Base-by-base conservation (phyloP, 2,797 vertebrate species). In the Periophthalmus magnuspinnatus region DNA sequence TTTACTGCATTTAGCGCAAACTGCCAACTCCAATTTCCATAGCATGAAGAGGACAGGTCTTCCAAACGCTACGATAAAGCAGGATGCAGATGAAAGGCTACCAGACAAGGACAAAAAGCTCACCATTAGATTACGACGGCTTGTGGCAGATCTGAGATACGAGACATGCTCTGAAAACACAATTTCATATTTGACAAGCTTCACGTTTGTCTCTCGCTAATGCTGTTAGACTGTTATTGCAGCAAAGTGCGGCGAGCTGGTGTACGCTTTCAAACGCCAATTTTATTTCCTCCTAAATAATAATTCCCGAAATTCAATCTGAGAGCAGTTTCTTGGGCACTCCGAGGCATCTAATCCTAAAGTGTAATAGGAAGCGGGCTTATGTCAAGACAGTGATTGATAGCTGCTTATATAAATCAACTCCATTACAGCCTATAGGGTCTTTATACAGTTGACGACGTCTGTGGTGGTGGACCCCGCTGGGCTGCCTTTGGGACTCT, bases 1-100 rank as follows among this genome's bases (percentile, higher is more conserved):
- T 91, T 89, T 89, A 87, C 78, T 82, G 87, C 88, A 84, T 92
- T 93, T 92, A 90, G 86, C 91, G 81, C 90, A 91, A 90, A 91
- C 86, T 90, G 91, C 89, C 86, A 87, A 82, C 80, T 87, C 55
- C 62, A 77, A 88, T 92, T 87, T 90, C 82, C 77, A 83, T 79
- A 85, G 81, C 74, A 84, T 81, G 74, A 86, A 88, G 71, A 65
- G 69, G 69, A 56, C 33, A 36, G 58, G 41, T 58, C 48, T 81
- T 79, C 65, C 65, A 62, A 77, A 69, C 69, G 64, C 72, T 74
- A 61, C 74, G 82, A 70, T 63, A 74, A 52, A 84, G 69, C 72
- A 68, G 67, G 80, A 84, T 67, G 69, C 62, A 78, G 82, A 90
- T 85, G 75, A 85, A 84, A 87, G 69, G 11, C 60, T 22, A 33